Evolutionary conservation across 2,888 invertebrate genomes (phyloP).

Genomic region (Lissocephala sabroskyi): DNA sequence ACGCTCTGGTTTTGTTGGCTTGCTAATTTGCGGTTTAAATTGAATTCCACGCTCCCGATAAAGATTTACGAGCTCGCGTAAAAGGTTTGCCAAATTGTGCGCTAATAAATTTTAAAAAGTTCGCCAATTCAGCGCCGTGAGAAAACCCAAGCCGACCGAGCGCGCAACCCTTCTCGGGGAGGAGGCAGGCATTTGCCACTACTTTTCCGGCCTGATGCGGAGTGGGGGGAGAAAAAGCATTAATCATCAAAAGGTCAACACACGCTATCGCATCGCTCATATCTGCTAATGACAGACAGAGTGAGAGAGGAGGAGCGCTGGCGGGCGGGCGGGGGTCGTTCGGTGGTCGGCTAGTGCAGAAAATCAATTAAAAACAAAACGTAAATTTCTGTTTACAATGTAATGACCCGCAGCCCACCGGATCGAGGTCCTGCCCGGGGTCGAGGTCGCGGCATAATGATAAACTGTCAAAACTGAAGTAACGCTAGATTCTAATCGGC

Average conservation of each 20-base stretch:
- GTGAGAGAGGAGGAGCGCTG: no score
- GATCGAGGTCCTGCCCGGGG: no score
- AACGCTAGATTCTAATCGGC: slow-evolving; percentile 43
- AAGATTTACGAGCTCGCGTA: slow-evolving; percentile 39
- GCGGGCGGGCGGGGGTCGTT: no score
- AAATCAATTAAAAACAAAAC: slow-evolving; percentile 50
- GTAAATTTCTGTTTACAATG: slow-evolving; percentile 29
- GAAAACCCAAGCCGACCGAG: no score
- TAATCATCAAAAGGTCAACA: slow-evolving; percentile 11
- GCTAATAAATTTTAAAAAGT: slow-evolving; percentile 31
- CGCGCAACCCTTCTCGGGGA: no score
- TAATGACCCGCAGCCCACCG: slow-evolving; percentile 34
- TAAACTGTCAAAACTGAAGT: no score
- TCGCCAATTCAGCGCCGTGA: no score
- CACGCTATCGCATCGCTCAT: slow-evolving; percentile 23
- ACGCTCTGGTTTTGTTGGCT: slow-evolving; percentile 58
- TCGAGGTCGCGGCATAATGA: background rate
- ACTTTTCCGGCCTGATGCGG: no score
- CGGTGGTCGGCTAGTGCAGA: slow-evolving; percentile 25
- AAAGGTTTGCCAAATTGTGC: slow-evolving; percentile 4
- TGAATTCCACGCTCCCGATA: slow-evolving; percentile 35
- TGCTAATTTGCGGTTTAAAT: slow-evolving; percentile 51
- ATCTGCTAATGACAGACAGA: slow-evolving; percentile 40
- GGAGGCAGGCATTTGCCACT: no score
- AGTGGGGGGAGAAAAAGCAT: slow-evolving; percentile 5